A percentile compares a stretch with the other conserved stretches of the same genome.
phyloP scores from a whole-genome alignment of 2,113 vertebrate species.

The Bombycilla garrulus region DNA sequence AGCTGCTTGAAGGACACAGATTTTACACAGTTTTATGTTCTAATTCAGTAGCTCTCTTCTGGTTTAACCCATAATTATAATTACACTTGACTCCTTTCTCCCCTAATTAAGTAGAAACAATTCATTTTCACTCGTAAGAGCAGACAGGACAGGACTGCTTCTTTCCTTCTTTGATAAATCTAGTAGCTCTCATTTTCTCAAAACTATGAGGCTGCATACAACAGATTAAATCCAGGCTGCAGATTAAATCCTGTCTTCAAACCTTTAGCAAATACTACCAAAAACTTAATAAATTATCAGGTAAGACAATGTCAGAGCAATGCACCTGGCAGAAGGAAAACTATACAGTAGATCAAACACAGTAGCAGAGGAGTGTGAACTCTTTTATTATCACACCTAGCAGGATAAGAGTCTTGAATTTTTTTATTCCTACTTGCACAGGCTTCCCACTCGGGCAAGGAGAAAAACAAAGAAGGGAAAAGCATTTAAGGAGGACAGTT shows the following conservation, averaged over 20 bases:
- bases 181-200: background rate
- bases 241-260: background rate
- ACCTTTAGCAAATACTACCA: background rate
- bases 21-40: background rate
- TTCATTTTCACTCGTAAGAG: background rate
- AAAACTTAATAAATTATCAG: background rate
- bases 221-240: background rate
- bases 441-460: background rate
- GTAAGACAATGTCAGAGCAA: background rate
- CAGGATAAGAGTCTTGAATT: background rate
- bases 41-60: background rate
- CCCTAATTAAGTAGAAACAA: background rate
- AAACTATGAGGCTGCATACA: background rate
- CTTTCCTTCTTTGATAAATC: background rate
- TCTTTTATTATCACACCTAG: background rate
- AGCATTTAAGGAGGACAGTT: background rate
- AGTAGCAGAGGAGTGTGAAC: background rate
- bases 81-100: background rate
- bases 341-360: background rate
- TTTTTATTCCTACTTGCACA: background rate
- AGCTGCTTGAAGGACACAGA: background rate
- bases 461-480: background rate
- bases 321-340: background rate
- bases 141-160: background rate
- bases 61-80: background rate